phyloP scores from a whole-genome alignment of 92 coral and sea anemone species.

The Montipora capitata region DNA sequence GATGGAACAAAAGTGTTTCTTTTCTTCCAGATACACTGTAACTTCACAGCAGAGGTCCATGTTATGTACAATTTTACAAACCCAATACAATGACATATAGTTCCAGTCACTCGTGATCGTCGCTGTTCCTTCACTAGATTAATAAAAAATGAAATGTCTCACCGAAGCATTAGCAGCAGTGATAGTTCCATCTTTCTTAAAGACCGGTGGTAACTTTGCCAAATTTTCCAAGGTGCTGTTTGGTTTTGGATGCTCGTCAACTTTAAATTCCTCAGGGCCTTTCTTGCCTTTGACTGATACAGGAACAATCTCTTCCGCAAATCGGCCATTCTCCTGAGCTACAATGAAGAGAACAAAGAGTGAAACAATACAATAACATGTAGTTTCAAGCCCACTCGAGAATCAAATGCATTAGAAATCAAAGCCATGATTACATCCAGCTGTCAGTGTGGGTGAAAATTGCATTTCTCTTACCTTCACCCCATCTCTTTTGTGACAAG shows the following conservation, averaged over 20 bases:
- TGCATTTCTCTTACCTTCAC: constrained; percentile 73
- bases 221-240: constrained; percentile 81
- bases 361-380: background rate
- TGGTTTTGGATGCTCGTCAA: constrained; percentile 97
- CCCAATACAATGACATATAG: background rate
- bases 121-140: background rate
- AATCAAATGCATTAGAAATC: background rate
- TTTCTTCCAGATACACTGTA: background rate
- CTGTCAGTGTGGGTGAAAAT: no score
- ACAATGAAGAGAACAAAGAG: background rate
- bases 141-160: background rate
- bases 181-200: constrained; percentile 96
- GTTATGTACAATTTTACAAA: no score
- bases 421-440: no score
- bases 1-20: background rate
- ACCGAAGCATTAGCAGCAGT: constrained; percentile 99
- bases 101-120: background rate
- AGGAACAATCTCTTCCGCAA: constrained; percentile 94
- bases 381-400: background rate
- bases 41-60: no score
- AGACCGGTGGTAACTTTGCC: constrained; percentile 93
- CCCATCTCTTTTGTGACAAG: constrained; percentile 98
- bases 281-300: constrained; percentile 90
- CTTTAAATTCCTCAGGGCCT: constrained; percentile 92
- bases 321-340: constrained; percentile 91